Conservation (phyloP, 2,113 vertebrate genomes). For the Psammodynastes pulverulentus region DNA sequence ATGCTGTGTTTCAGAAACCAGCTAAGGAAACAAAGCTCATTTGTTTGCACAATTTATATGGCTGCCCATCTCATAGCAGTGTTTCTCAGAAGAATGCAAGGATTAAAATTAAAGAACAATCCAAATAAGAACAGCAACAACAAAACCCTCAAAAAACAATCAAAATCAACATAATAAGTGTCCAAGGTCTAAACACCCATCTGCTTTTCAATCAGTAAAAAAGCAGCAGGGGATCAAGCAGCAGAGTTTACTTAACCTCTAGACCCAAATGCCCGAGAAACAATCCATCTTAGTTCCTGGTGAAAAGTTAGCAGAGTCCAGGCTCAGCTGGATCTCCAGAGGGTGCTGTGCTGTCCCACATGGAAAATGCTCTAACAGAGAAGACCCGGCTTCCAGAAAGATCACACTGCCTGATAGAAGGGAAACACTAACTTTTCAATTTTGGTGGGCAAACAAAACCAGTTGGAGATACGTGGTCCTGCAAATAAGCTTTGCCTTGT, state of each 20-base stretch:
- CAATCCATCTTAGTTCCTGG: neutral
- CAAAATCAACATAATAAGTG: neutral
- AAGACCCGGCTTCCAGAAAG: neutral
- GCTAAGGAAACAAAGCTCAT: neutral
- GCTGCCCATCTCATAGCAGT: neutral
- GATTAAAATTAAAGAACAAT: neutral
- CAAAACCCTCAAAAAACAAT: neutral
- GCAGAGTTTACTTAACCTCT: neutral
- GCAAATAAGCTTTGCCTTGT: neutral
- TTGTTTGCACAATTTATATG: neutral
- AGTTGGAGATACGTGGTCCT: neutral
- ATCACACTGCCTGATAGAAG: neutral
- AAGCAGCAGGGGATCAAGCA: neutral
- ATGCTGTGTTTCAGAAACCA: neutral
- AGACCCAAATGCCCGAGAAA: neutral
- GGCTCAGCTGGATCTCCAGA: neutral
- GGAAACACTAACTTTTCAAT: neutral
- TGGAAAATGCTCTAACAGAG: neutral
- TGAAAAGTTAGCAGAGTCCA: neutral
- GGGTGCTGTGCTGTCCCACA: neutral
- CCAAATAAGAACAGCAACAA: neutral
- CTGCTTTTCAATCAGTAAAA: neutral
- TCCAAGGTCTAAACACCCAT: neutral
- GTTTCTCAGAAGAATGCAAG: neutral
- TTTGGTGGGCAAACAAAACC: neutral